A percentile compares a stretch with the other conserved stretches of the same genome.
Conservation (phyloP, 2,797 vertebrate species). For the Sebastes nivosus region DNA sequence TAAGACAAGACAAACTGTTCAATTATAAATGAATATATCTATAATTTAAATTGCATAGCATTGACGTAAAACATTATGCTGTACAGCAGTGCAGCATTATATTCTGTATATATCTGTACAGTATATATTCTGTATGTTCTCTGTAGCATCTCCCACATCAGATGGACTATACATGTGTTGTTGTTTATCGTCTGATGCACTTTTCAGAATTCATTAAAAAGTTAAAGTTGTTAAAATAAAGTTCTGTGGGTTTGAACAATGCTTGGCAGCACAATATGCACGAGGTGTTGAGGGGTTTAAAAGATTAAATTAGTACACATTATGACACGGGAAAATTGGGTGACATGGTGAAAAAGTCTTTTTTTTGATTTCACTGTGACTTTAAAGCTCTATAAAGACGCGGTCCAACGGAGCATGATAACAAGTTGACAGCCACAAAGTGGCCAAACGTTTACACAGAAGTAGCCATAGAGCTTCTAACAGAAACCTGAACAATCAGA, state of each 20-base stretch:
- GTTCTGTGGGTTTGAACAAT: conserved; percentile 10
- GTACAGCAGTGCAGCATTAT: neutral
- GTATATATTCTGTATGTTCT: neutral
- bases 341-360: neutral
- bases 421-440: conserved; percentile 10
- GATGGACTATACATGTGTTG: neutral
- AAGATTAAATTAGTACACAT: neutral
- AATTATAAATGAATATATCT: neutral
- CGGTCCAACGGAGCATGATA: neutral
- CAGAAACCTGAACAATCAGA: conserved; percentile 15
- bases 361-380: conserved; percentile 6
- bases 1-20: neutral
- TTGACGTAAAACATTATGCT: no score
- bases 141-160: neutral
- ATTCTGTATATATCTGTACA: no score
- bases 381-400: conserved; percentile 19
- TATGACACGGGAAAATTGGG: neutral
- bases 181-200: neutral
- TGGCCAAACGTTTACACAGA: conserved; percentile 4
- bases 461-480: neutral
- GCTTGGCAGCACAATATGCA: neutral
- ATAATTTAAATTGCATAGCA: no score
- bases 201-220: neutral
- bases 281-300: neutral
- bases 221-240: conserved; percentile 1